phyloP scores from a whole-genome alignment of 2,888 invertebrate species.

The Gastrophysa polygoni region DNA sequence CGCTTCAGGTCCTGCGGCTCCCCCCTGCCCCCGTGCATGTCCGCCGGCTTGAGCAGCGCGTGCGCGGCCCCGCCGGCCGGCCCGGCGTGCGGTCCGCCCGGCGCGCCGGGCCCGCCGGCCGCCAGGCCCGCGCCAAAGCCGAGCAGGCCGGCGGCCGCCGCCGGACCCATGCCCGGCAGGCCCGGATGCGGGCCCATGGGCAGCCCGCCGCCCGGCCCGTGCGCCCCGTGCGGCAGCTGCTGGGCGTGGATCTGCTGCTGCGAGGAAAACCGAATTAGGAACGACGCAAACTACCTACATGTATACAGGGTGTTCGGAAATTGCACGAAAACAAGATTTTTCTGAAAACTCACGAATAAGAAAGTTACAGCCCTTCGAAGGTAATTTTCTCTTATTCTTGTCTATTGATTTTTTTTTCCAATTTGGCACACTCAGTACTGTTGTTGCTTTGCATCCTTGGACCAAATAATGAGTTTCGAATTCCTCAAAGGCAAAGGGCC shows the following conservation, averaged over 20 bases:
- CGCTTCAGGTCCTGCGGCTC: constrained; percentile 52
- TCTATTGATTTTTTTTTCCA: no score
- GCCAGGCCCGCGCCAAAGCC: constrained; percentile 50
- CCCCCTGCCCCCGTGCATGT: constrained; percentile 49
- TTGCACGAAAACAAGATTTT: no score
- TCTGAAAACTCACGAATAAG: no score
- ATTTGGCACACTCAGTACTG: no score
- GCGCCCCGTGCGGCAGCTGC: constrained; percentile 57
- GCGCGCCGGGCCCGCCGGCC: constrained; percentile 46
- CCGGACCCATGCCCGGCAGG: constrained; percentile 56
- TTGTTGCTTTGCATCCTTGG: no score
- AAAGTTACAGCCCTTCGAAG: no score
- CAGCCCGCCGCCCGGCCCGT: constrained; percentile 52
- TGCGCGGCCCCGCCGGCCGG: constrained; percentile 46
- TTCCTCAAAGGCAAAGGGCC: no score
- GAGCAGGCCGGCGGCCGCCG: constrained; percentile 48
- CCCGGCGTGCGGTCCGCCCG: constrained; percentile 50
- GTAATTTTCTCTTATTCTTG: no score
- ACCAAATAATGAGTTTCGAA: no score
- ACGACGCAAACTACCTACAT: background rate
- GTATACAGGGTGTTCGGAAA: background rate
- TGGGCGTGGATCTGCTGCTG: constrained; percentile 59
- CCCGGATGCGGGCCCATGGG: constrained; percentile 57
- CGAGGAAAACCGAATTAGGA: background rate
- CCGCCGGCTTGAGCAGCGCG: constrained; percentile 55